phyloP scores from a whole-genome alignment of 2,113 vertebrate genomes.

The Alouatta palliata region DNA sequence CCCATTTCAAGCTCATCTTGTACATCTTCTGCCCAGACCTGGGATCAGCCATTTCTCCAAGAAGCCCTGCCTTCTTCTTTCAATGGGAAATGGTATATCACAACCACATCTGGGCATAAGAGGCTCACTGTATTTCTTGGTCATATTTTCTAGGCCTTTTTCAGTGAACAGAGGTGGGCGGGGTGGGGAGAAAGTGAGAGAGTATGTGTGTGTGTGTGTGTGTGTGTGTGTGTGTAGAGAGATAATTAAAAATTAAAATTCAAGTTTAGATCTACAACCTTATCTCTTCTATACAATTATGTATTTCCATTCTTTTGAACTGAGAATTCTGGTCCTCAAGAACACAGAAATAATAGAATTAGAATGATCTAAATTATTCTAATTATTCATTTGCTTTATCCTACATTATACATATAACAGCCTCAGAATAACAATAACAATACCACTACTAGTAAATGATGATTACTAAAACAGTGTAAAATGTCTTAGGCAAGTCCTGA shows the following conservation, averaged over 20 bases:
- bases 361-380: not conserved
- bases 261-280: not conserved
- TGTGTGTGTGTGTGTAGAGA: not conserved
- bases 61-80: not conserved
- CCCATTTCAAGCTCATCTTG: not conserved
- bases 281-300: not conserved
- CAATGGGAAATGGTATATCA: not conserved
- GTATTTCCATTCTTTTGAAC: not conserved
- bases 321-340: not conserved
- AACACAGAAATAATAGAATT: not conserved
- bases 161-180: not conserved
- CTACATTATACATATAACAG: not conserved
- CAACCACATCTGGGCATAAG: not conserved
- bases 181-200: too few relatives aligned
- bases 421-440: constrained; percentile 20
- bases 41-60: not conserved
- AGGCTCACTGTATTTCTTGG: not conserved
- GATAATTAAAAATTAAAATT: not conserved
- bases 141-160: not conserved
- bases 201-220: too few relatives aligned
- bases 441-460: not conserved
- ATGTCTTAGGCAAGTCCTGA: not conserved
- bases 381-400: not conserved
- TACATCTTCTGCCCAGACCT: not conserved
- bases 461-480: not conserved